Evolutionary conservation across 2,797 vertebrate genomes (phyloP).

Genomic region (Limosa lapponica): DNA sequence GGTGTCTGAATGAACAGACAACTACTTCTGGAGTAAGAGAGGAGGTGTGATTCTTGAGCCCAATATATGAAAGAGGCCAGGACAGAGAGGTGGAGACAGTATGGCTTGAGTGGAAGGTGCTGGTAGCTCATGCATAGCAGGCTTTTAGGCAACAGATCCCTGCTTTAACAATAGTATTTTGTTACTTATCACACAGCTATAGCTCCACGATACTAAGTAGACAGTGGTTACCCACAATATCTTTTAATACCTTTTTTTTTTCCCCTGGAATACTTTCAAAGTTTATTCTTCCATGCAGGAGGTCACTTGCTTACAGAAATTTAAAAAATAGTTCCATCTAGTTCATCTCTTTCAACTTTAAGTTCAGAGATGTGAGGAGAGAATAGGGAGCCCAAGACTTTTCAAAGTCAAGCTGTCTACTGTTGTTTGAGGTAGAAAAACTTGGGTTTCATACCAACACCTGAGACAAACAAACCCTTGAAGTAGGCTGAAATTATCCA

Average conservation of each 20-base stretch:
- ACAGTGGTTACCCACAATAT: neutral
- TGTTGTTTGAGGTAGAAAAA: neutral
- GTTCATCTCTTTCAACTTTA: neutral
- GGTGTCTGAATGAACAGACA: neutral
- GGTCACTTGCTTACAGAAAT: neutral
- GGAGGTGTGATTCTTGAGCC: neutral
- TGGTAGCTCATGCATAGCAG: neutral
- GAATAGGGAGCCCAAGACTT: neutral
- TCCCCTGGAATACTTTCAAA: neutral
- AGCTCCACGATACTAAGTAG: neutral
- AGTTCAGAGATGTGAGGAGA: neutral
- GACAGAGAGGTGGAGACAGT: neutral
- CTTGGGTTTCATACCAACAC: neutral
- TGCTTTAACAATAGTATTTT: neutral
- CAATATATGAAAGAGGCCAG: neutral
- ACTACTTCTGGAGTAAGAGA: neutral
- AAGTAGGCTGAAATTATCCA: neutral
- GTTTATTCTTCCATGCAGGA: neutral
- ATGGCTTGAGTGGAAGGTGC: neutral
- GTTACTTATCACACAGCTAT: neutral
- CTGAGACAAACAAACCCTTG: neutral
- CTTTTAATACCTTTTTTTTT: no score
- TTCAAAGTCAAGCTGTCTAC: neutral
- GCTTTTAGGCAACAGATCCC: neutral
- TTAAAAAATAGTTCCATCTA: neutral